Evolutionary conservation across 2,113 vertebrate genomes (phyloP).

Genomic region (Salvelinus sp.): DNA sequence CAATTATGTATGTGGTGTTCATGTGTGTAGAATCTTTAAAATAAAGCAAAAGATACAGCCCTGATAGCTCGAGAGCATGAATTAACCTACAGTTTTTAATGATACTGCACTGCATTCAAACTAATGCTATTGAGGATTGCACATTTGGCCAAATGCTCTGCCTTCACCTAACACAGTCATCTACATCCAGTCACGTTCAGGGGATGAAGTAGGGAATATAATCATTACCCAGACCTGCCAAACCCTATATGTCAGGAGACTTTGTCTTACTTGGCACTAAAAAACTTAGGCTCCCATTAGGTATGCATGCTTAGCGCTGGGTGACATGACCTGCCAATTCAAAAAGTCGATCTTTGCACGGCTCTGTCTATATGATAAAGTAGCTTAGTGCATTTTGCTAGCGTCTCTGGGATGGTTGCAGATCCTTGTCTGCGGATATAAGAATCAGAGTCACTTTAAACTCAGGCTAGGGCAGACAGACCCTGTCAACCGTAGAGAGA

Average conservation of each 20-base stretch:
- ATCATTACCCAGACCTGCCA: slow-evolving; percentile 63
- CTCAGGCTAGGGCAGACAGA: slow-evolving; percentile 76
- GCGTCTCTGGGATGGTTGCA: slow-evolving; percentile 71
- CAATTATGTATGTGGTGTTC: neutral
- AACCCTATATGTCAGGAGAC: slow-evolving; percentile 72
- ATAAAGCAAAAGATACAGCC: slow-evolving; percentile 42
- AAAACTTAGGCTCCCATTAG: slow-evolving; percentile 65
- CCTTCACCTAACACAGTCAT: slow-evolving; percentile 63
- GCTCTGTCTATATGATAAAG: slow-evolving; percentile 78
- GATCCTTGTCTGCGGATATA: slow-evolving; percentile 80
- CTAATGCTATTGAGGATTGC: slow-evolving; percentile 59
- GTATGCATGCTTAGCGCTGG: slow-evolving; percentile 73
- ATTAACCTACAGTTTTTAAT: slow-evolving; percentile 42
- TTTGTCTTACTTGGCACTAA: slow-evolving; percentile 67
- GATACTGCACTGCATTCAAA: slow-evolving; percentile 48
- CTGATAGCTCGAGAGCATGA: slow-evolving; percentile 42
- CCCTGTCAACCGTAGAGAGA: slow-evolving; percentile 71
- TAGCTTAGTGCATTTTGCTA: slow-evolving; percentile 77
- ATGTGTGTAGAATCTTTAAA: slow-evolving; percentile 8
- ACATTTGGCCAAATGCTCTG: slow-evolving; percentile 61
- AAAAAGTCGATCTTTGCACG: slow-evolving; percentile 74
- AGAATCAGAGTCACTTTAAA: slow-evolving; percentile 83
- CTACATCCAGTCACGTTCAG: slow-evolving; percentile 44
- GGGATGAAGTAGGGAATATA: slow-evolving; percentile 63
- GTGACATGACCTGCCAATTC: slow-evolving; percentile 77